A percentile compares a stretch with the other conserved stretches of the same genome.
Evolutionary conservation across 2,797 vertebrate genomes (phyloP).

Genomic region (Oryzias sinensis): DNA sequence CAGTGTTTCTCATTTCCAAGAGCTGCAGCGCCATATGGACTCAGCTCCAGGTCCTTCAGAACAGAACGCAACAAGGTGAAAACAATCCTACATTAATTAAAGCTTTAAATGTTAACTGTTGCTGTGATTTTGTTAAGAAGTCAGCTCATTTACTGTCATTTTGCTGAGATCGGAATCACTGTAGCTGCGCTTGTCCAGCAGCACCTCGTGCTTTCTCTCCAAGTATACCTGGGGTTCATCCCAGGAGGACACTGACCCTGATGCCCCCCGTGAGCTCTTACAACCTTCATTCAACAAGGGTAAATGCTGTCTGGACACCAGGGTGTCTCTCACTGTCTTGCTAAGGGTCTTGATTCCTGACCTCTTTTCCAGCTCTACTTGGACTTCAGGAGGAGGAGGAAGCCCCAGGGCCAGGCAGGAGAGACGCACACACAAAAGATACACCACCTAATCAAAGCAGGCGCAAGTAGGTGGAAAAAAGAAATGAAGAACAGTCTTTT

Average conservation of each 20-base stretch:
- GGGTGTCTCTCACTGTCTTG: constrained; percentile 69
- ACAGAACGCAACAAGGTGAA: constrained; percentile 30
- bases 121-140: background rate
- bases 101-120: background rate
- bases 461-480: constrained; percentile 1
- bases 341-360: constrained; percentile 56
- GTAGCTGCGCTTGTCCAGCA: constrained; percentile 77
- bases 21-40: constrained; percentile 37
- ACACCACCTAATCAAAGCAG: constrained; percentile 63
- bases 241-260: constrained; percentile 69
- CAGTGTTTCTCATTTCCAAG: constrained; percentile 43
- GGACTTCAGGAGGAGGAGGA: constrained; percentile 59
- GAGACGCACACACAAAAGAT: constrained; percentile 76
- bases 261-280: constrained; percentile 31
- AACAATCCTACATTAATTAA: background rate
- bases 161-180: constrained; percentile 80
- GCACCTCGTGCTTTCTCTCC: constrained; percentile 68
- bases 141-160: constrained; percentile 55
- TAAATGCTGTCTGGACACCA: constrained; percentile 70
- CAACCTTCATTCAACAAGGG: constrained; percentile 57
- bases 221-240: constrained; percentile 72
- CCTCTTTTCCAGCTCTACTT: constrained; percentile 73
- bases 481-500: background rate
- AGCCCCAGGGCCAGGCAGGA: constrained; percentile 72
- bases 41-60: constrained; percentile 60